phyloP scores from a whole-genome alignment of 2,888 invertebrate genomes.

The Philhelius pedissequus region DNA sequence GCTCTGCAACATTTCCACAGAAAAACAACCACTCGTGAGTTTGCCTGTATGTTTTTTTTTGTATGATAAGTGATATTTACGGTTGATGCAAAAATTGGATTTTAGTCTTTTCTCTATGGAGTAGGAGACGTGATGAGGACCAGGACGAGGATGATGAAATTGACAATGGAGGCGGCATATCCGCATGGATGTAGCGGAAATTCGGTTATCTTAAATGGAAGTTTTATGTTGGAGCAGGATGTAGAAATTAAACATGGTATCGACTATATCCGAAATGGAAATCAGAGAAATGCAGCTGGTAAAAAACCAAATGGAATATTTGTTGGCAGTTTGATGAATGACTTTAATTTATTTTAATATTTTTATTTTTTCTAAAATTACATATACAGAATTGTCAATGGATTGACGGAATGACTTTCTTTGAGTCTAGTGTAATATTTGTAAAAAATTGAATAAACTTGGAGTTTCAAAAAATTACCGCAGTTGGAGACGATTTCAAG shows the following conservation, averaged over 20 bases:
- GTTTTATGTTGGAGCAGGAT: slow-evolving; percentile 34
- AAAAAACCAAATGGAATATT: not conserved
- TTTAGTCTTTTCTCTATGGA: not conserved
- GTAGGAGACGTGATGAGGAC: not conserved
- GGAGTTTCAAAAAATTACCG: no score
- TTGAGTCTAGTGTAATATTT: no score
- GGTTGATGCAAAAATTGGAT: slow-evolving; percentile 49
- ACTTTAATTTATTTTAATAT: not conserved
- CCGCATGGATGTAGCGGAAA: slow-evolving; percentile 19
- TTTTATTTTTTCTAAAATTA: not conserved
- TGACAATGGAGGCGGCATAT: not conserved
- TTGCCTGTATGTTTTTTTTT: slow-evolving; percentile 10
- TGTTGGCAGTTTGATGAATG: slow-evolving; percentile 25
- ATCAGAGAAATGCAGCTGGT: slow-evolving; percentile 24
- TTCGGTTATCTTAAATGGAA: slow-evolving; percentile 39
- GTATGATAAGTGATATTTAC: slow-evolving; percentile 56
- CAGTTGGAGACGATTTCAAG: no score
- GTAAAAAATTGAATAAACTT: no score
- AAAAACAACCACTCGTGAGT: not conserved
- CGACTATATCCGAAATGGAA: slow-evolving; percentile 35
- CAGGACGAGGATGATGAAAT: not conserved
- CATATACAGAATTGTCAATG: no score
- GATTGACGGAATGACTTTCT: no score
- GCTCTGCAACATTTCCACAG: not conserved
- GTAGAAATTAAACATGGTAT: slow-evolving; percentile 43